Base-by-base conservation (phyloP, 1,140 invertebrate species). In the Lordiphosa clarofinis region DNA sequence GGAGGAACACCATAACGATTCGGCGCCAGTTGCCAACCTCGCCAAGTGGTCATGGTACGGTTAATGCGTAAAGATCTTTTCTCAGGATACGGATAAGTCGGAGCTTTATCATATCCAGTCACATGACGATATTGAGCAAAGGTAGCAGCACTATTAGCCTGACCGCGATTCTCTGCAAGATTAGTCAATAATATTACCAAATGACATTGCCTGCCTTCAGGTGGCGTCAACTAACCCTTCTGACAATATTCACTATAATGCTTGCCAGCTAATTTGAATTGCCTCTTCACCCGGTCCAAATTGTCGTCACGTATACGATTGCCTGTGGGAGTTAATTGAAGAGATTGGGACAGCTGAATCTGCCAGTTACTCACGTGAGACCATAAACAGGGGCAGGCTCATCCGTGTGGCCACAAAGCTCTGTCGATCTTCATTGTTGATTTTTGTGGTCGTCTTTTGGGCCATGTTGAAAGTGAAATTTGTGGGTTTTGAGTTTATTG, bases 371-470 rank as follows among this genome's bases (percentile, higher is more conserved):
- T 60, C 60, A 84, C 78, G 79, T 7, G 78, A 70, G 0, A 71
- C 11, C 78, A 84, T 84, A 37, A 73, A 84, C 0, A 84, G 73
- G 4, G 78, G 78, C 13, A 84, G 38, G 40, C 73, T 78, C 78
- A 84, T 70, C 4, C 69, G 73, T 13, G 73, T 78, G 15, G 78
- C 54, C 39, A 86, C 69, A 37, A 84, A 84, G 48, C 55, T 66
- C 56, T 84, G 76, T 0, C 63, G 56, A n/a, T 72, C 78, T 37
- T 84, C 76, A 19, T 61, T 46, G 0, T 50, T 19, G 0, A 62
- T 33, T 40, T 68, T 82, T 4, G n/a, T 15, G 9, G 58, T 21
- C 19, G 55, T 59, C 8, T 47, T 42, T 1, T 59, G 13, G 15
- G 47, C 55, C 59, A 73, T 76, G 12, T 46, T 59, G 11, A 38